Conservation (phyloP, 1,140 invertebrate genomes). For the Rhagoletis pomonella region DNA sequence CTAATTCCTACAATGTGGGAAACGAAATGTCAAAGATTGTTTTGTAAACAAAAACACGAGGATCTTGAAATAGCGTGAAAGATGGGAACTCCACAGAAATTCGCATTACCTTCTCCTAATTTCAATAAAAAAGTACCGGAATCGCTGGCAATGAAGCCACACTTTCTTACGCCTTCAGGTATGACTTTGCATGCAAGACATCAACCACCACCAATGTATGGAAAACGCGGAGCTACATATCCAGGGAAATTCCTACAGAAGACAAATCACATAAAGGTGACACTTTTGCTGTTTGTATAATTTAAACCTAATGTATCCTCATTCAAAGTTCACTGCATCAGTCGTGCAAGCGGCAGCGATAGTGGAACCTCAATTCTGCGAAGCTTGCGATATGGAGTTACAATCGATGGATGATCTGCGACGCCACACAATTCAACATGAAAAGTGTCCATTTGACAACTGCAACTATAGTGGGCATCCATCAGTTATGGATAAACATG, state of each 20-base stretch:
- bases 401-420: slow-evolving; percentile 77
- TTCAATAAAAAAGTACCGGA: slow-evolving; percentile 61
- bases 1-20: no score
- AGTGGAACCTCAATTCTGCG: slow-evolving; percentile 77
- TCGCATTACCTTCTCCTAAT: slow-evolving; percentile 66
- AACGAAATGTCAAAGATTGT: not conserved
- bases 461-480: slow-evolving; percentile 87
- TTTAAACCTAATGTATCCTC: not conserved
- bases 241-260: slow-evolving; percentile 64
- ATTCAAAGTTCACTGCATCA: not conserved
- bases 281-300: not conserved
- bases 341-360: not conserved
- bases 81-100: slow-evolving; percentile 65
- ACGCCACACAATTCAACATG: slow-evolving; percentile 82
- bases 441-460: slow-evolving; percentile 85
- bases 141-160: slow-evolving; percentile 55
- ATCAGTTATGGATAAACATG: slow-evolving; percentile 86
- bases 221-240: slow-evolving; percentile 71
- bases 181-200: slow-evolving; percentile 69
- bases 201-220: slow-evolving; percentile 74
- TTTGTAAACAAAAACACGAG: slow-evolving; percentile 48
- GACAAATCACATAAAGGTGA: slow-evolving; percentile 4
- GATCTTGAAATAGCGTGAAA: not conserved
- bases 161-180: slow-evolving; percentile 69
- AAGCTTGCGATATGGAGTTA: slow-evolving; percentile 86